These are phyloP conservation scores for Linnaemya vulpina DNA, from an alignment of 2,888 invertebrate species.

Conservation along the genomic window DNA sequence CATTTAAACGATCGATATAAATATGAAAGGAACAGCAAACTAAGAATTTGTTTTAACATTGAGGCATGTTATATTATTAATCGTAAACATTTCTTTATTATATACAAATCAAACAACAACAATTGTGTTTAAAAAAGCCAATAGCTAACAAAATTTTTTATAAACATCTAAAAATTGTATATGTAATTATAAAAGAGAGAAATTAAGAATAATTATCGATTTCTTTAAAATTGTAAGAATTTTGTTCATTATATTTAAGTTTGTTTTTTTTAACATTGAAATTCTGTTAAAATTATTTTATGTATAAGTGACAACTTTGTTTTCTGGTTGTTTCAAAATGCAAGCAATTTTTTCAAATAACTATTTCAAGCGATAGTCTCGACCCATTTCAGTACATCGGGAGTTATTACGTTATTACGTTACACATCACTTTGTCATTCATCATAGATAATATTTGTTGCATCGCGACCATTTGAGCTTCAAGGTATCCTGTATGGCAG, in stretches of 20 bases:
- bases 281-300: slow-evolving; percentile 16
- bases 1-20: slow-evolving; percentile 3
- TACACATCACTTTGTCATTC: too few relatives aligned
- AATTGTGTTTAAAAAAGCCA: slow-evolving; percentile 27
- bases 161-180: not conserved
- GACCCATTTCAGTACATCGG: not conserved
- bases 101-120: not conserved
- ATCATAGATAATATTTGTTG: too few relatives aligned
- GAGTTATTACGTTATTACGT: too few relatives aligned
- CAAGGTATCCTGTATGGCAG: too few relatives aligned
- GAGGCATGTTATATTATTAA: slow-evolving; percentile 49
- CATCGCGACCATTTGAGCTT: too few relatives aligned
- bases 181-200: not conserved
- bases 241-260: slow-evolving; percentile 1
- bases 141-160: not conserved
- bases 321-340: not conserved
- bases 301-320: slow-evolving; percentile 21
- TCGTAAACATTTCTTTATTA: slow-evolving; percentile 35
- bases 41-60: slow-evolving; percentile 16
- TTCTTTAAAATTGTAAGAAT: not conserved
- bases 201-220: not conserved
- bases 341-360: not conserved
- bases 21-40: slow-evolving; percentile 3
- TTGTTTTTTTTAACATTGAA: not conserved
- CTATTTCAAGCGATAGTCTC: not conserved